These are phyloP conservation scores for Bombycilla garrulus DNA, from an alignment of 2,113 vertebrate species.

Conservation along the genomic window DNA sequence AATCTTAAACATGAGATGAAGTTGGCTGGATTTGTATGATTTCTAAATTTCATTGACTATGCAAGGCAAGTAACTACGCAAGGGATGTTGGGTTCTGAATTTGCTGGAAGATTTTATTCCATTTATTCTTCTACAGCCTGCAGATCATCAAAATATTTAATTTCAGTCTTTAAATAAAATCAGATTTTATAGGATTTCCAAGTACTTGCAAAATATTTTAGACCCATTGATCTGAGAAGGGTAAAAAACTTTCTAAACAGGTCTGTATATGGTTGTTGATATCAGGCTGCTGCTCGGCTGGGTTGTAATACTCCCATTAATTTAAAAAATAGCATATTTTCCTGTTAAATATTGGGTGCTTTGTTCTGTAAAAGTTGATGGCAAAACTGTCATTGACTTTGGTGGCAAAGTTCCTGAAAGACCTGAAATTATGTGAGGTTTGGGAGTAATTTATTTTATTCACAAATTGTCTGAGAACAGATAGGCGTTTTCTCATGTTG, in stretches of 20 bases:
- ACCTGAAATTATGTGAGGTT: constrained; percentile 46
- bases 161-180: background rate
- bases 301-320: background rate
- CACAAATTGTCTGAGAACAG: constrained; percentile 44
- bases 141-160: background rate
- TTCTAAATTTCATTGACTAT: background rate
- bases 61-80: background rate
- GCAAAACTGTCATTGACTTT: constrained; percentile 38
- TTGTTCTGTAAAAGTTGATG: constrained; percentile 21
- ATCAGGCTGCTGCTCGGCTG: background rate
- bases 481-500: constrained; percentile 50
- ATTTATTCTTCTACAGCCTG: background rate
- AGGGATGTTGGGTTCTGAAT: background rate
- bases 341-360: background rate
- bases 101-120: background rate
- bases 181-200: background rate
- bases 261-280: background rate
- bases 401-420: constrained; percentile 43
- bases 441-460: constrained; percentile 47
- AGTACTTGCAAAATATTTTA: background rate
- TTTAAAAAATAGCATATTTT: background rate
- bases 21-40: background rate
- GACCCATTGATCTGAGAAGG: background rate
- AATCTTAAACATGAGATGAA: background rate
- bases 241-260: background rate